Conservation (phyloP, 2,797 vertebrate genomes). For the Rhincodon typus region DNA sequence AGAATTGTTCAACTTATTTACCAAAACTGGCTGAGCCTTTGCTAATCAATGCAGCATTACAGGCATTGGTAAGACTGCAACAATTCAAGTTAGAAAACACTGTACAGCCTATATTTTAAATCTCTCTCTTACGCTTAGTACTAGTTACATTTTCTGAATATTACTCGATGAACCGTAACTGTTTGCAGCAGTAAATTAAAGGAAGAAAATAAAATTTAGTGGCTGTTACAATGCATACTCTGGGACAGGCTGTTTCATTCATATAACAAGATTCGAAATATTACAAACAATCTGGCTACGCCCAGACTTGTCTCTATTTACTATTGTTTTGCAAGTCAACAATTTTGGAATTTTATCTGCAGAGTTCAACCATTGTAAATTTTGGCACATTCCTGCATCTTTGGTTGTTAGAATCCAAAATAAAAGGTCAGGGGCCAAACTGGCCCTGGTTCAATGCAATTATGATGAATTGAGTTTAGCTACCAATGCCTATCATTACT, state of each 20-base stretch:
- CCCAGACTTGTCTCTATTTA: neutral
- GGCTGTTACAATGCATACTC: neutral
- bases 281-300: neutral
- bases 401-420: neutral
- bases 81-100: neutral
- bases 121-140: neutral
- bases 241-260: neutral
- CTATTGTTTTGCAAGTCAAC: neutral
- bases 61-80: neutral
- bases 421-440: neutral
- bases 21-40: neutral
- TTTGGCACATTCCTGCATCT: neutral
- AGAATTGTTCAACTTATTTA: neutral
- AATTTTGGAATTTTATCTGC: neutral
- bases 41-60: neutral
- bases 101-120: neutral
- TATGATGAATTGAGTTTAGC: neutral
- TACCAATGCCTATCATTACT: neutral
- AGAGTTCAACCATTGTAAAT: neutral
- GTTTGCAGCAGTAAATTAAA: neutral
- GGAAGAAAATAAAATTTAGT: neutral
- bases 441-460: neutral
- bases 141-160: neutral
- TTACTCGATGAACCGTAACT: neutral
- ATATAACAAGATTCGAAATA: neutral